phyloP scores from a whole-genome alignment of 1,140 invertebrate genomes.

The Chironomus tepperi region DNA sequence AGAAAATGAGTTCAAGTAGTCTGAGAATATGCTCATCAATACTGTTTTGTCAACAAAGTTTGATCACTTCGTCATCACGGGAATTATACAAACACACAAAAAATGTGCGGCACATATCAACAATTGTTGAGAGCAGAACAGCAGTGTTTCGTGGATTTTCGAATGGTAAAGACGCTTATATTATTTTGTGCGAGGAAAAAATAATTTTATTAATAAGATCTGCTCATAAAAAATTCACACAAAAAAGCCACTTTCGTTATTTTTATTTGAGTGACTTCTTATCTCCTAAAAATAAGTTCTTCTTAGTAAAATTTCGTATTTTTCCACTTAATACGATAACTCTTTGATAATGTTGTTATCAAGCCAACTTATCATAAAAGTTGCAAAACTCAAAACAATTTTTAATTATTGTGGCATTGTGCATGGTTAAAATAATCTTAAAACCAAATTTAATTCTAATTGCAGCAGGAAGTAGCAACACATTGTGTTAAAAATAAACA shows the following conservation, averaged over 20 bases:
- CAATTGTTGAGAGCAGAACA: too few species aligned
- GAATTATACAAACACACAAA: too few species aligned
- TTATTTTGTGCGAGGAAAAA: not conserved
- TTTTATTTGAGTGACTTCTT: not conserved
- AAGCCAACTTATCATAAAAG: not conserved
- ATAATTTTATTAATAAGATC: not conserved
- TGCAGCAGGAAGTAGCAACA: not conserved
- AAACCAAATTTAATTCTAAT: not conserved
- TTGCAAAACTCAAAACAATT: too few species aligned
- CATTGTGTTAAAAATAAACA: not conserved
- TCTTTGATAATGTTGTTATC: not conserved
- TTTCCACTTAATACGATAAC: not conserved
- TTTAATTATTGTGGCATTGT: too few species aligned
- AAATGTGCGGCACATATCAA: too few species aligned
- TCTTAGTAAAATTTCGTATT: not conserved
- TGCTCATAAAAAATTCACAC: not conserved
- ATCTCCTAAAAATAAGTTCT: not conserved
- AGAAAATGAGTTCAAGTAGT: too few species aligned
- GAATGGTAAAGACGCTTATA: not conserved
- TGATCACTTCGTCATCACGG: too few species aligned
- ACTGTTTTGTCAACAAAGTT: too few species aligned
- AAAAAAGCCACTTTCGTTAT: too few species aligned
- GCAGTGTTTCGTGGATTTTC: not conserved
- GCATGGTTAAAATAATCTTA: not conserved
- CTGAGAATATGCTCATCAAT: too few species aligned